Evolutionary conservation across 2,113 vertebrate species (phyloP).

Genomic region (Stigmatopora argus): DNA sequence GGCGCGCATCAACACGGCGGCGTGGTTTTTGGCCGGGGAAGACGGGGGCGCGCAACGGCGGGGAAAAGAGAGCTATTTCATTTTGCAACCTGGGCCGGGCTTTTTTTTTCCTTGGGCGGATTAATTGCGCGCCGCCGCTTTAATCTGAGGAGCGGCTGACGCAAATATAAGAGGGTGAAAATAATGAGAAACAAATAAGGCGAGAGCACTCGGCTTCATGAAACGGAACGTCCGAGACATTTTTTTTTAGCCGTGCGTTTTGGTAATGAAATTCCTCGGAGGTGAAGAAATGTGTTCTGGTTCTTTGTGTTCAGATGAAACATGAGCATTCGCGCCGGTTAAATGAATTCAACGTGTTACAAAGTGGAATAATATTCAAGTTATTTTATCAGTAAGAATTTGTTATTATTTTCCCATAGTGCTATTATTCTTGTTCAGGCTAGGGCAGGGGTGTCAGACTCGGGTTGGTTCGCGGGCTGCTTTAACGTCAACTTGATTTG

Average conservation of each 20-base stretch:
- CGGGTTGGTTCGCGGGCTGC: too few relatives aligned
- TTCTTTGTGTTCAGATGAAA: not conserved
- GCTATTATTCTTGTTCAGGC: too few relatives aligned
- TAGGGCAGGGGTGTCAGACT: too few relatives aligned
- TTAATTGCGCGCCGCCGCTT: slow-evolving; percentile 39
- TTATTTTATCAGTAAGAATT: too few relatives aligned
- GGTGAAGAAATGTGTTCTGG: not conserved
- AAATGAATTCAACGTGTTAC: too few relatives aligned
- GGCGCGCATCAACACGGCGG: slow-evolving; percentile 22
- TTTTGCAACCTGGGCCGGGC: slow-evolving; percentile 43
- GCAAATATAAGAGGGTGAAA: slow-evolving; percentile 26
- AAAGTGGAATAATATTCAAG: too few relatives aligned
- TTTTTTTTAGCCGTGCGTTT: not conserved
- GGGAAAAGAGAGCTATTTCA: slow-evolving; percentile 9
- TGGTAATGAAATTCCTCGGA: not conserved
- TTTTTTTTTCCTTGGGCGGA: slow-evolving; percentile 25
- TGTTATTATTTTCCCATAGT: too few relatives aligned
- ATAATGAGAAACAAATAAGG: slow-evolving; percentile 57
- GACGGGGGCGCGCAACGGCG: slow-evolving; percentile 44
- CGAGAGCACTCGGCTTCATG: slow-evolving; percentile 49
- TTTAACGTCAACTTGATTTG: too few relatives aligned
- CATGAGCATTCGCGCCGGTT: too few relatives aligned
- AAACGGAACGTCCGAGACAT: slow-evolving; percentile 31
- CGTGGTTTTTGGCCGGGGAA: slow-evolving; percentile 27
- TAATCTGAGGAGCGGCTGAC: slow-evolving; percentile 54